These are phyloP conservation scores for Cyanoramphus novaezelandiae DNA, from an alignment of 2,113 vertebrate species.

Conservation along the genomic window DNA sequence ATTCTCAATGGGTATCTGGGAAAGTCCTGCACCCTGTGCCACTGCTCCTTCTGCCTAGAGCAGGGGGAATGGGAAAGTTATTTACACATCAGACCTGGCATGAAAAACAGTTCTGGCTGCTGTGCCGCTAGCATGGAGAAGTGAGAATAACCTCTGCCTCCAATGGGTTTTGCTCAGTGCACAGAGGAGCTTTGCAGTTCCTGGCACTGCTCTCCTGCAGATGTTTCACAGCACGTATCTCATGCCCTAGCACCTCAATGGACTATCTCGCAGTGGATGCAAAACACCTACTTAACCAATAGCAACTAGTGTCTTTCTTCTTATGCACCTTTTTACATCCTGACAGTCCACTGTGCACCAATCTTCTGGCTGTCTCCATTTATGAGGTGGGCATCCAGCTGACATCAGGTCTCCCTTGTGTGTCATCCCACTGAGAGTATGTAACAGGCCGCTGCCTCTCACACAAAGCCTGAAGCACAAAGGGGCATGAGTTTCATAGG, in stretches of 20 bases:
- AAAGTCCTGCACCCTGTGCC: neutral
- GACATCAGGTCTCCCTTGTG: neutral
- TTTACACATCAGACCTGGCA: neutral
- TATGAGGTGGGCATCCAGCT: neutral
- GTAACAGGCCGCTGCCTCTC: neutral
- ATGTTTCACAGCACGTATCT: neutral
- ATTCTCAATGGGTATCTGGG: neutral
- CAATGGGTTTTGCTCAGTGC: neutral
- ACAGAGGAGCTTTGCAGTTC: neutral
- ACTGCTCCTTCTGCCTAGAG: neutral
- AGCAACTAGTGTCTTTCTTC: neutral
- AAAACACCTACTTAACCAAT: neutral
- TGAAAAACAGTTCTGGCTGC: neutral
- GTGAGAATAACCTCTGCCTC: neutral
- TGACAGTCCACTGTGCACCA: neutral
- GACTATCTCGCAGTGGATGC: neutral
- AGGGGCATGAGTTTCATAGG: neutral
- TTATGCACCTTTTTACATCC: neutral
- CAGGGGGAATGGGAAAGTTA: neutral
- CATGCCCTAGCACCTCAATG: rapidly evolving
- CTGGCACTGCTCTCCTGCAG: neutral
- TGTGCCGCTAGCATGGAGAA: neutral
- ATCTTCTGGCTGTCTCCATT: neutral
- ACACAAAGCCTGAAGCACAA: neutral
- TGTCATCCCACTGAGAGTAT: neutral